These are phyloP conservation scores for Loxodonta africana DNA, from an alignment of 2,113 vertebrate species.

Conservation along the genomic window DNA sequence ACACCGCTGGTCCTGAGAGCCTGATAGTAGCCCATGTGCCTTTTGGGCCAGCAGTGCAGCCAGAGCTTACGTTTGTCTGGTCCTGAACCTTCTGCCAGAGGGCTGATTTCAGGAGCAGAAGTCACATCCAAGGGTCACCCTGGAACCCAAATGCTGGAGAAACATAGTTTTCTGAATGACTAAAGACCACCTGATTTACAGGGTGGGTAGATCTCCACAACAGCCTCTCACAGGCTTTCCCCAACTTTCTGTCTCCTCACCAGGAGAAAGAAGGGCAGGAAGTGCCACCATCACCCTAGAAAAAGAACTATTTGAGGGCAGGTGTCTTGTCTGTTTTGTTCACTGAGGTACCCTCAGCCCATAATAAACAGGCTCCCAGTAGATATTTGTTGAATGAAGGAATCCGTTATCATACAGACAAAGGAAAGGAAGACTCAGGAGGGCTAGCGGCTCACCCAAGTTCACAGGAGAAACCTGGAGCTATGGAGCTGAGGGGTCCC, in stretches of 20 bases:
- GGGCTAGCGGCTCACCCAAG: not conserved
- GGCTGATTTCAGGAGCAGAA: not conserved
- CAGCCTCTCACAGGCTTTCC: not conserved
- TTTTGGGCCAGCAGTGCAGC: not conserved
- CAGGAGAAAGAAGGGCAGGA: not conserved
- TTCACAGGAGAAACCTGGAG: not conserved
- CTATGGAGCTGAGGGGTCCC: not conserved
- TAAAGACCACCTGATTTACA: not conserved
- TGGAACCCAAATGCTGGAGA: not conserved
- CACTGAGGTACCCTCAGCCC: not conserved
- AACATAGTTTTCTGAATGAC: not conserved
- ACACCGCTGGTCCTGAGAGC: not conserved
- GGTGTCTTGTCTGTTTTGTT: not conserved
- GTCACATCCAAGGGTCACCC: not conserved
- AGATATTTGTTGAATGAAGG: not conserved
- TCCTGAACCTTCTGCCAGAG: not conserved
- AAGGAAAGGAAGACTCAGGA: not conserved
- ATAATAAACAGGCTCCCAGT: not conserved
- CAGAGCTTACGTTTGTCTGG: not conserved
- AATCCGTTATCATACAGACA: not conserved
- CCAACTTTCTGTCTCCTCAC: not conserved
- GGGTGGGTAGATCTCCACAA: too few relatives aligned
- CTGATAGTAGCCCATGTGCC: not conserved
- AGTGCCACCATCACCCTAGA: too few relatives aligned
- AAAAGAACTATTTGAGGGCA: not conserved